Evolutionary conservation across 2,113 vertebrate genomes (phyloP).

Genomic region (Elephantulus edwardii): DNA sequence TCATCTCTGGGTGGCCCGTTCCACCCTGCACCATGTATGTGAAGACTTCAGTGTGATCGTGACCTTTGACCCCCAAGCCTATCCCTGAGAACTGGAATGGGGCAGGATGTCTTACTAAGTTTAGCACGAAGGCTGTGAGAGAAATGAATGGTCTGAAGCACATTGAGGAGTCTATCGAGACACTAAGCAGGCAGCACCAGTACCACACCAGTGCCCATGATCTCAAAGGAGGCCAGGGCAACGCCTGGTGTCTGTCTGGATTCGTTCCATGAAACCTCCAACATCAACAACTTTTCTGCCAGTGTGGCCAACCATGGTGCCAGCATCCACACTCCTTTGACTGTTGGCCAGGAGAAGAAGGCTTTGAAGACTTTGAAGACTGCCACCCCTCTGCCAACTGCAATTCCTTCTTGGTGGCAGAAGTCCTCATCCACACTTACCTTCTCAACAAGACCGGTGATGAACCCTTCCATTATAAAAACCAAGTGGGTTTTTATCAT

Average conservation of each 20-base stretch:
- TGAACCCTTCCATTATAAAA: constrained; percentile 89
- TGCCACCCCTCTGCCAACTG: constrained; percentile 95
- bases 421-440: constrained; percentile 93
- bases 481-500: constrained; percentile 78
- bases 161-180: constrained; percentile 94
- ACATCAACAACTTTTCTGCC: constrained; percentile 94
- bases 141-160: constrained; percentile 87
- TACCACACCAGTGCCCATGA: constrained; percentile 95
- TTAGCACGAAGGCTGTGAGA: constrained; percentile 94
- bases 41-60: constrained; percentile 94
- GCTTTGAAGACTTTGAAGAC: constrained; percentile 98
- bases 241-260: constrained; percentile 93
- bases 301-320: constrained; percentile 93
- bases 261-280: constrained; percentile 94
- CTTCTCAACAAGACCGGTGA: constrained; percentile 92
- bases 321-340: no score
- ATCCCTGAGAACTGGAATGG: constrained; percentile 97
- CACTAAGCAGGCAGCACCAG: constrained; percentile 89
- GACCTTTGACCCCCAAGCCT: constrained; percentile 95
- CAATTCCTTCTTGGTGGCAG: constrained; percentile 92
- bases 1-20: constrained; percentile 93
- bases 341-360: constrained; percentile 91
- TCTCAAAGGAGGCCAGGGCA: constrained; percentile 95
- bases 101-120: constrained; percentile 96
- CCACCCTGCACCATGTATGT: constrained; percentile 94